Percentiles rank a stretch among this genome's conserved stretches.
phyloP scores from a whole-genome alignment of 2,888 invertebrate genomes.

The Drosophila borealis region DNA sequence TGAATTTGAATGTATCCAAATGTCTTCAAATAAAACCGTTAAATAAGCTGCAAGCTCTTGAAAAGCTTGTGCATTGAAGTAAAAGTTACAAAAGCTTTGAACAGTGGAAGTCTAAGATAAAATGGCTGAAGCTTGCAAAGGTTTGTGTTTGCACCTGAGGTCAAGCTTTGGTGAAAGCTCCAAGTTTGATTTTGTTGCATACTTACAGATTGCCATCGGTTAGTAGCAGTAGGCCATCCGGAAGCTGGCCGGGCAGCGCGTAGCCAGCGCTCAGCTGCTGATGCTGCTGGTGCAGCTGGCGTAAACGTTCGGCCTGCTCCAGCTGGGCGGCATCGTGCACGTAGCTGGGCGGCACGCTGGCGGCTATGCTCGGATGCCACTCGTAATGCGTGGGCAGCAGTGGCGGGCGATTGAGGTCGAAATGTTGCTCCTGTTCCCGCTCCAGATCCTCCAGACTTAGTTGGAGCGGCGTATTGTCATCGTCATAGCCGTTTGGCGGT shows the following conservation, averaged over 20 bases:
- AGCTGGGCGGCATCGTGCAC: slow-evolving; percentile 62
- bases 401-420: slow-evolving; percentile 61
- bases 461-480: slow-evolving; percentile 84
- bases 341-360: slow-evolving; percentile 68
- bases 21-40: too few relatives aligned
- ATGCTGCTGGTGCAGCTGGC: slow-evolving; percentile 57
- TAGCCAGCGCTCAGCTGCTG: slow-evolving; percentile 69
- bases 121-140: neutral
- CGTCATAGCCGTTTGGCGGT: slow-evolving; percentile 57
- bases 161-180: slow-evolving; percentile 24
- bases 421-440: slow-evolving; percentile 85
- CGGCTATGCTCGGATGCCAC: slow-evolving; percentile 66
- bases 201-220: slow-evolving; percentile 39
- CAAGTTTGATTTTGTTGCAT: neutral
- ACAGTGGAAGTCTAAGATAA: neutral
- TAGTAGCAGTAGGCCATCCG: slow-evolving; percentile 40
- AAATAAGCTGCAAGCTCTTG: too few relatives aligned
- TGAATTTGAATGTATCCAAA: too few relatives aligned
- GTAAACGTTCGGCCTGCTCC: slow-evolving; percentile 55
- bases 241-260: slow-evolving; percentile 56
- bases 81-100: neutral
- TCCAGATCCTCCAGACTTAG: slow-evolving; percentile 91
- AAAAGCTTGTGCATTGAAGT: too few relatives aligned
- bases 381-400: slow-evolving; percentile 66
- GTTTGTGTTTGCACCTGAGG: slow-evolving; percentile 19